These are phyloP conservation scores for Scotopteryx bipunctaria DNA, from an alignment of 2,888 invertebrate genomes.

Conservation along the genomic window DNA sequence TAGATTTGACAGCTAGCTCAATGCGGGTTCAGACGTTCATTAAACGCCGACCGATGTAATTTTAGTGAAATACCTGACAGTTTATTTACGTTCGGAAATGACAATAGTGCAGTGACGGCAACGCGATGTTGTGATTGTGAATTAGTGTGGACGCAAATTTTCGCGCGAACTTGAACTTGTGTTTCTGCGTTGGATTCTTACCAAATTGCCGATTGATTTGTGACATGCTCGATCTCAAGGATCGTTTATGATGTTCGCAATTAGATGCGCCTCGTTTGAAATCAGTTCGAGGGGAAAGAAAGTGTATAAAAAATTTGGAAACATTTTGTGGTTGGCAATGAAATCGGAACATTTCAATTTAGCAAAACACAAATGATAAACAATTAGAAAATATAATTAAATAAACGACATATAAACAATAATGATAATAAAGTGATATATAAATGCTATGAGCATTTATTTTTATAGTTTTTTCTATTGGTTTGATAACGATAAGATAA, in stretches of 20 bases:
- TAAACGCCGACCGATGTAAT: constrained; percentile 77
- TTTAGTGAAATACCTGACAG: constrained; percentile 73
- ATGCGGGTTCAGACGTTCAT: constrained; percentile 83
- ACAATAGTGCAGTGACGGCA: constrained; percentile 54
- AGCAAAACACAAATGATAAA: constrained; percentile 33
- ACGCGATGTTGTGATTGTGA: constrained; percentile 43
- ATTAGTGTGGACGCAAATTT: constrained; percentile 50
- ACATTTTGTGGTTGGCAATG: constrained; percentile 62
- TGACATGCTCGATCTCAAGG: constrained; percentile 67
- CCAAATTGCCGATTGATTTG: constrained; percentile 68
- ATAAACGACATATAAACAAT: constrained; percentile 36
- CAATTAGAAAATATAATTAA: constrained; percentile 6
- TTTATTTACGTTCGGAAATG: constrained; percentile 64
- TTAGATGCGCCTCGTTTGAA: constrained; percentile 72
- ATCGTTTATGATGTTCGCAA: constrained; percentile 75
- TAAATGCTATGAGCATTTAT: constrained; percentile 34
- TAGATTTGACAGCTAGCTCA: constrained; percentile 85
- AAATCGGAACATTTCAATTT: constrained; percentile 38
- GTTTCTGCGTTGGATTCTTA: constrained; percentile 46
- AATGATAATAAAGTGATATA: constrained; percentile 38
- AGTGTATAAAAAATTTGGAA: constrained; percentile 69
- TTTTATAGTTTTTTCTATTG: constrained; percentile 25
- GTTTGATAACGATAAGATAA: constrained; percentile 3
- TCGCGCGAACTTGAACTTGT: constrained; percentile 74
- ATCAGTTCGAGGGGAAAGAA: constrained; percentile 68